phyloP scores from a whole-genome alignment of 2,797 vertebrate species.

The Sorex maritimensis region DNA sequence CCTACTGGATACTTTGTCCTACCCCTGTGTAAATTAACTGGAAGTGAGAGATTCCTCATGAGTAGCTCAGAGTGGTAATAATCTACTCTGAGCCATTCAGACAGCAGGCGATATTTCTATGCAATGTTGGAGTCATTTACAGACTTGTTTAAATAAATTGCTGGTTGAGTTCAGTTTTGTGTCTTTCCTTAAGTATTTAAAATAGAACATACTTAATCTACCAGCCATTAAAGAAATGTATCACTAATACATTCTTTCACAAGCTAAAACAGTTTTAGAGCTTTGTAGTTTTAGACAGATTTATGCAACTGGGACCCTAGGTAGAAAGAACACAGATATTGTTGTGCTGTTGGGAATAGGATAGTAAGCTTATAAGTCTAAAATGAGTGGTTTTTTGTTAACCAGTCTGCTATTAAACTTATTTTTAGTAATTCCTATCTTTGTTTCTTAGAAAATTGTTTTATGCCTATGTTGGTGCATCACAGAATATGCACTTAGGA shows the following conservation, averaged over 20 bases:
- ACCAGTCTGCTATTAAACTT: conserved; percentile 76
- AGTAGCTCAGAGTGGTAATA: neutral
- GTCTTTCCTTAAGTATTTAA: conserved; percentile 70
- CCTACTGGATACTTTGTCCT: neutral
- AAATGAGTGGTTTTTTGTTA: conserved; percentile 79
- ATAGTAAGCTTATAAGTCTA: conserved; percentile 65
- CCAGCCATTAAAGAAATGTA: conserved; percentile 68
- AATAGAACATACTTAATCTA: conserved; percentile 68
- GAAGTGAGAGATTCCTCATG: conserved; percentile 71
- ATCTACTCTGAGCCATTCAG: neutral
- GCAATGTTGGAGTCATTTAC: conserved; percentile 41
- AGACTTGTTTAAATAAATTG: conserved; percentile 72
- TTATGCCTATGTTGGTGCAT: conserved; percentile 72
- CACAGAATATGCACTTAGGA: conserved; percentile 66
- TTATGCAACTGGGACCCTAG: conserved; percentile 12
- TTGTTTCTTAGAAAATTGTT: conserved; percentile 79
- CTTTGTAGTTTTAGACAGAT: conserved; percentile 60
- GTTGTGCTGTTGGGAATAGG: conserved; percentile 7
- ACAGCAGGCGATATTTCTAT: conserved; percentile 30
- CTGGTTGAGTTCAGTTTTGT: conserved; percentile 46
- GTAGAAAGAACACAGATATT: conserved; percentile 33
- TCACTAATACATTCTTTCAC: conserved; percentile 67
- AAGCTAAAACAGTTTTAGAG: conserved; percentile 21
- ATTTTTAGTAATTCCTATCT: conserved; percentile 82
- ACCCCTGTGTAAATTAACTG: conserved; percentile 2